phyloP scores from a whole-genome alignment of 2,888 invertebrate genomes.

The Pandemis cinnamomeana region DNA sequence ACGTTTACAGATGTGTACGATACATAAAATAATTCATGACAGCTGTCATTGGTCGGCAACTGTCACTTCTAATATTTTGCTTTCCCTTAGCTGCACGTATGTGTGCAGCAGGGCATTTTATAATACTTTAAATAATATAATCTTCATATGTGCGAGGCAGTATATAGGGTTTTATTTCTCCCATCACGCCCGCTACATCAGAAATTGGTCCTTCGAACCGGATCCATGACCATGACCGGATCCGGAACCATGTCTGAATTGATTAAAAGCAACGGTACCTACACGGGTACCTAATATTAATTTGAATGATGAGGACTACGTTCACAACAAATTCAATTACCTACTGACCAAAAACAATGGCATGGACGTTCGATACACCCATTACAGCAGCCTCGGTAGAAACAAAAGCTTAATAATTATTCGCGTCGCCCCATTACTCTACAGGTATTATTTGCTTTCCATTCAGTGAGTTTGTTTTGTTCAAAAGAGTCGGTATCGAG shows the following conservation, averaged over 20 bases:
- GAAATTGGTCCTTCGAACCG: no score
- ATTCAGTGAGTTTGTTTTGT: constrained; percentile 34
- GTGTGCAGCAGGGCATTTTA: no score
- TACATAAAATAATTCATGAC: no score
- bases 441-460: constrained; percentile 41
- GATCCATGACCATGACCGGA: no score
- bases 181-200: no score
- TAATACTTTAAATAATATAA: no score
- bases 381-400: constrained; percentile 25
- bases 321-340: constrained; percentile 19
- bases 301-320: constrained; percentile 11
- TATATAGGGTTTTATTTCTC: no score
- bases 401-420: constrained; percentile 39
- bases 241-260: not conserved
- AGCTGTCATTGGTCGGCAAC: no score
- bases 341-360: constrained; percentile 20
- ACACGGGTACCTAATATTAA: not conserved
- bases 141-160: no score
- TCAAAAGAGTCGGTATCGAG: constrained; percentile 25
- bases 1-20: not conserved
- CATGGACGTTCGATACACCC: constrained; percentile 28
- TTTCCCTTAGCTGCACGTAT: no score
- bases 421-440: constrained; percentile 35
- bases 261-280: not conserved
- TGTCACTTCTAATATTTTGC: no score